phyloP scores from a whole-genome alignment of 2,888 invertebrate species.

The Conchocele bisecta region DNA sequence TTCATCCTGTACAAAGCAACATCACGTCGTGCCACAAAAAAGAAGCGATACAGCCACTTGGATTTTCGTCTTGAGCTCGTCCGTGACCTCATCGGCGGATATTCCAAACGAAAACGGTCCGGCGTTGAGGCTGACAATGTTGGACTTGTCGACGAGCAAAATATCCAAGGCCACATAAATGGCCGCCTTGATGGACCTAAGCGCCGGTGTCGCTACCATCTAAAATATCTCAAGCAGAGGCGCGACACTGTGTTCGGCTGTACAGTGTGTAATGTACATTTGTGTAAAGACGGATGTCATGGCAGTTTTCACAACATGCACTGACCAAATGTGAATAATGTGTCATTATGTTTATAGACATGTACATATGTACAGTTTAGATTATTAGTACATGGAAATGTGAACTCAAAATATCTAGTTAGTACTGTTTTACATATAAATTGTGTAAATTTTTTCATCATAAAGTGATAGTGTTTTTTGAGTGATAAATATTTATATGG shows the following conservation, averaged over 20 bases:
- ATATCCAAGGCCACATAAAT: constrained; percentile 8
- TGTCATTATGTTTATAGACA: too few species aligned
- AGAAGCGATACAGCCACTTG: constrained; percentile 22
- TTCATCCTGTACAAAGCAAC: constrained; percentile 19
- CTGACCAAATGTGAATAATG: too few species aligned
- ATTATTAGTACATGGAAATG: too few species aligned
- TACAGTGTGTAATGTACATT: constrained; percentile 21
- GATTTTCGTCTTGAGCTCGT: constrained; percentile 25
- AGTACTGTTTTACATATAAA: too few species aligned
- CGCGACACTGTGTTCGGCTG: constrained; percentile 25
- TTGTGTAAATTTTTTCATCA: too few species aligned
- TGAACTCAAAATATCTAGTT: too few species aligned
- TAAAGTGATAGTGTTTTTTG: too few species aligned
- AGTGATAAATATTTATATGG: too few species aligned
- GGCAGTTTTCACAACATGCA: constrained; percentile 4
- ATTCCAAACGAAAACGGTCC: constrained; percentile 15
- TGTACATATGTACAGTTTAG: too few species aligned
- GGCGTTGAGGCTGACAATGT: too few species aligned
- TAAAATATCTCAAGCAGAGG: background rate
- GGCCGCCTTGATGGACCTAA: background rate
- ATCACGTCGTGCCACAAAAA: too few species aligned
- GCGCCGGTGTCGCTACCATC: constrained; percentile 5
- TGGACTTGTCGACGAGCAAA: background rate
- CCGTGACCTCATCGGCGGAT: constrained; percentile 25
- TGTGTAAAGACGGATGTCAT: constrained; percentile 32